Evolutionary conservation across 2,113 vertebrate genomes (phyloP).

Genomic region (Peromyscus maniculatus): DNA sequence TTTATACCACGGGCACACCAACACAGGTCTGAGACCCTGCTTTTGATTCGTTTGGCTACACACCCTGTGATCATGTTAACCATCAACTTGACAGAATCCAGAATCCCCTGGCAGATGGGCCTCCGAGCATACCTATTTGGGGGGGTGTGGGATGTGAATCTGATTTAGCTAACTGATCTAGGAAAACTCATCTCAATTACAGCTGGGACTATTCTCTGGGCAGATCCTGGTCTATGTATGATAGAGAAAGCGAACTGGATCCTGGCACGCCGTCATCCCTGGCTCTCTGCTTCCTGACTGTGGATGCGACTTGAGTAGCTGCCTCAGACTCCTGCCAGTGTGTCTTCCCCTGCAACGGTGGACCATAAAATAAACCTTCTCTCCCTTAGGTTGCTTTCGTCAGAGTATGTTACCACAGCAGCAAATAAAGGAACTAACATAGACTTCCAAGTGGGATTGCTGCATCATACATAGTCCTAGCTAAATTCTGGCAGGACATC

Average conservation of each 20-base stretch:
- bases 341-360: too few species aligned
- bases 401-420: not conserved
- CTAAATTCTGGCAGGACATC: not conserved
- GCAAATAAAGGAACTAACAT: not conserved
- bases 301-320: not conserved
- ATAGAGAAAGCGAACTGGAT: too few species aligned
- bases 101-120: not conserved
- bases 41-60: too few species aligned
- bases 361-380: not conserved
- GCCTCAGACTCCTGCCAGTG: not conserved
- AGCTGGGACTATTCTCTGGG: not conserved
- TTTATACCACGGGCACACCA: fast-evolving
- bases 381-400: not conserved
- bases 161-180: not conserved
- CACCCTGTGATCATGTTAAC: not conserved
- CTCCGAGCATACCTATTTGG: not conserved
- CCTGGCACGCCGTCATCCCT: not conserved
- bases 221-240: not conserved
- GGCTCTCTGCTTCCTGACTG: not conserved
- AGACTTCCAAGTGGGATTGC: not conserved
- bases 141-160: not conserved
- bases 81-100: not conserved
- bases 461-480: too few species aligned
- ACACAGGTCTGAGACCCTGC: too few species aligned
- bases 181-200: not conserved